Percentiles rank a stretch among this genome's conserved stretches.
phyloP scores from a whole-genome alignment of 1,140 invertebrate genomes.

The Drosophila lini region DNA sequence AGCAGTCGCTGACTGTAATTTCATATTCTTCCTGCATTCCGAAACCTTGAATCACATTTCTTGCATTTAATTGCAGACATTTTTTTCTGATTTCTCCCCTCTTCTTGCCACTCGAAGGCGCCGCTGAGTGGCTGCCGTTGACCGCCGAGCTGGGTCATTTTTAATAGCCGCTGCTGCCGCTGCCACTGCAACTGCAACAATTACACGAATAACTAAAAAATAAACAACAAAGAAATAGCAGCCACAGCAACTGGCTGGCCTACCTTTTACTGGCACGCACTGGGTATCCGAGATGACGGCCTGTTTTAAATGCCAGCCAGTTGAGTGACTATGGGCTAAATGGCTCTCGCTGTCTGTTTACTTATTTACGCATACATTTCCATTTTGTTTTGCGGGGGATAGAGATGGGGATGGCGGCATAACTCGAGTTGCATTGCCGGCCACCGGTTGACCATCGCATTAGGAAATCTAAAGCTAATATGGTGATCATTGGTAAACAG shows the following conservation, averaged over 20 bases:
- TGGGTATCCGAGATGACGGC: constrained; percentile 49
- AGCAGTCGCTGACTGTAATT: constrained; percentile 64
- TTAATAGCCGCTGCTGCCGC: constrained; percentile 56
- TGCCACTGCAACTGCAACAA: constrained; percentile 18
- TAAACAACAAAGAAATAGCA: constrained; percentile 24
- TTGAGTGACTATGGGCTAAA: constrained; percentile 44
- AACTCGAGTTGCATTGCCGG: constrained; percentile 61
- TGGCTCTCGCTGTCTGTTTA: constrained; percentile 36
- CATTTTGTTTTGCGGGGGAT: constrained; percentile 28
- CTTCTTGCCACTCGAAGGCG: constrained; percentile 53
- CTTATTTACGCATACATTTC: constrained; percentile 12
- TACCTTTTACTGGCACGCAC: constrained; percentile 52
- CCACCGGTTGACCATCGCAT: constrained; percentile 78
- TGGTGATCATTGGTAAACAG: constrained; percentile 16
- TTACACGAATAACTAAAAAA: constrained; percentile 14
- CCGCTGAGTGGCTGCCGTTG: constrained; percentile 66
- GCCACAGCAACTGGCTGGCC: constrained; percentile 34
- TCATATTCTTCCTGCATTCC: constrained; percentile 84
- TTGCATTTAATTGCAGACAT: constrained; percentile 78
- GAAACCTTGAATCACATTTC: constrained; percentile 84
- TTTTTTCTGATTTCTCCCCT: constrained; percentile 47
- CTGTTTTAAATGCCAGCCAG: constrained; percentile 74
- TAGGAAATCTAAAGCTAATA: constrained; percentile 74
- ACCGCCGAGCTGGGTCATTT: constrained; percentile 74
- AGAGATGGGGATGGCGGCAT: constrained; percentile 22